Percentiles rank a stretch among this genome's conserved stretches.
Evolutionary conservation across 2,888 invertebrate species (phyloP).

Genomic region (Diploptera punctata): DNA sequence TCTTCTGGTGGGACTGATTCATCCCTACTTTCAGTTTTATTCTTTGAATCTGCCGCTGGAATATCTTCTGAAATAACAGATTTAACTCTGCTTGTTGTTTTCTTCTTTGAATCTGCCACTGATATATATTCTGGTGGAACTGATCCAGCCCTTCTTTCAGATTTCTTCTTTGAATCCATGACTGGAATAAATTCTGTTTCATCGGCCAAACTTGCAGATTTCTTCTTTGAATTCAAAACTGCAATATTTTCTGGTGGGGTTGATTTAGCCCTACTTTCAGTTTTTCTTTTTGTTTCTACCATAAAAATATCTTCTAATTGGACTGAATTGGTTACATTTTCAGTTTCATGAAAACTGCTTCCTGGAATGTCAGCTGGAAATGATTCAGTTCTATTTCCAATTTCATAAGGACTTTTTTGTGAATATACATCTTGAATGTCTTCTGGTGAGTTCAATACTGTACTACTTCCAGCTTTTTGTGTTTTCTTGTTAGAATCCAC

Average conservation of each 20-base stretch:
- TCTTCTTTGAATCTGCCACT: not conserved
- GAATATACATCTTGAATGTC: too few relatives aligned
- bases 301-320: not conserved
- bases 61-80: not conserved
- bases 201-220: too few relatives aligned
- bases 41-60: not conserved
- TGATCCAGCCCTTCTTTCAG: not conserved
- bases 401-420: too few relatives aligned
- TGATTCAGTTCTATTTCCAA: not conserved
- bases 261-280: not conserved
- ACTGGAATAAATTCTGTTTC: too few relatives aligned
- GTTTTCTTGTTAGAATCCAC: not conserved
- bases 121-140: not conserved
- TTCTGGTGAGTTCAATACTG: not conserved
- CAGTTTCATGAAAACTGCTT: too few relatives aligned
- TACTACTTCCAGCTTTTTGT: not conserved
- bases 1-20: not conserved
- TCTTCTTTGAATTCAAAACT: not conserved
- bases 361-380: too few relatives aligned
- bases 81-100: not conserved
- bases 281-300: not conserved
- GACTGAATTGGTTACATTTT: too few relatives aligned
- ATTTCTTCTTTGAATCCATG: not conserved
- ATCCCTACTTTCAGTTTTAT: not conserved
- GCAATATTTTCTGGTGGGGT: not conserved